These are phyloP conservation scores for Parnassius glacialis DNA, from an alignment of 2,888 invertebrate species.

Conservation along the genomic window DNA sequence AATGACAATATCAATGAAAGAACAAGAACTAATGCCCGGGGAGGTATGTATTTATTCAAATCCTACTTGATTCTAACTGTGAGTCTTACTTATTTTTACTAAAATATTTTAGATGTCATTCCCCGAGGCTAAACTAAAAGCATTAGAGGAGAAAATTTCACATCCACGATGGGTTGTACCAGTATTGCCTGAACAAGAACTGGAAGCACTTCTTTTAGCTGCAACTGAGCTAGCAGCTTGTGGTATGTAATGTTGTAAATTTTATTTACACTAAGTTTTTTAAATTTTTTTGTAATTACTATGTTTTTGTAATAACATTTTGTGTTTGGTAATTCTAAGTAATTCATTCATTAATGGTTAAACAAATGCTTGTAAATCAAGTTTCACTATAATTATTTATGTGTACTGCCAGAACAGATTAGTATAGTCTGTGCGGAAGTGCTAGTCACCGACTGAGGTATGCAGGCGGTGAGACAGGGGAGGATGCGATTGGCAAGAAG, in stretches of 20 bases:
- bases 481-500: no score
- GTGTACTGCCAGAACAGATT: no score
- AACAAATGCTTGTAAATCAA: no score
- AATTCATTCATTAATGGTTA: no score
- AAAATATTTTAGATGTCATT: slow-evolving; percentile 77
- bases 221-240: slow-evolving; percentile 92
- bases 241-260: slow-evolving; percentile 70
- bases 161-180: slow-evolving; percentile 98
- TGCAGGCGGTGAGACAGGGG: no score
- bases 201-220: slow-evolving; percentile 94
- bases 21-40: slow-evolving; percentile 75
- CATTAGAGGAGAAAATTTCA: slow-evolving; percentile 97
- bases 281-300: no score
- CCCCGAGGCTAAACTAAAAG: slow-evolving; percentile 92
- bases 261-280: no score
- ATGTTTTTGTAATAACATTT: no score
- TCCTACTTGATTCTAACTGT: slow-evolving; percentile 2
- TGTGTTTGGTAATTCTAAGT: no score
- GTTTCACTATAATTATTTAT: no score
- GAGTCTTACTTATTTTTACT: neutral
- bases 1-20: slow-evolving; percentile 80
- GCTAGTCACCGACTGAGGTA: no score
- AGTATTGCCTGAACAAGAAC: slow-evolving; percentile 96
- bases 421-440: no score
- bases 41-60: slow-evolving; percentile 53